A percentile compares a stretch with the other conserved stretches of the same genome.
Evolutionary conservation across 2,113 vertebrate species (phyloP).

Genomic region (Chloropsis hardwickii): DNA sequence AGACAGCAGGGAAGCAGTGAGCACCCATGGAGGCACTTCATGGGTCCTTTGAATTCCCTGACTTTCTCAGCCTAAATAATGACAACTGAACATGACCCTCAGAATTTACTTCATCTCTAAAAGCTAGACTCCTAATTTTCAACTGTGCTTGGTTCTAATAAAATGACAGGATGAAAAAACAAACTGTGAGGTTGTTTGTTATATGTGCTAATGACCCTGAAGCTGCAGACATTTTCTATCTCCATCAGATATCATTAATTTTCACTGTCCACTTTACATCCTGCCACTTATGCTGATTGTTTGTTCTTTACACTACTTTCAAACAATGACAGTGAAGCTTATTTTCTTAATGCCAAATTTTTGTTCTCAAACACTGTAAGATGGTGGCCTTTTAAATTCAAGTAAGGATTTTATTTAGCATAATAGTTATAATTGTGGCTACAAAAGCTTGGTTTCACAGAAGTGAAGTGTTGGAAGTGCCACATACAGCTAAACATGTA

Average conservation of each 20-base stretch:
- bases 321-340: neutral
- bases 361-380: neutral
- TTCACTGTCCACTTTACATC: neutral
- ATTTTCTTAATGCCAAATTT: neutral
- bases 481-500: neutral
- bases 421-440: neutral
- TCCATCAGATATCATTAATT: neutral
- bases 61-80: neutral
- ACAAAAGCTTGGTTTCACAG: neutral
- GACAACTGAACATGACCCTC: neutral
- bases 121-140: neutral
- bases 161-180: neutral
- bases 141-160: neutral
- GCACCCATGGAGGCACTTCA: neutral
- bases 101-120: neutral
- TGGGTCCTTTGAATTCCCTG: neutral
- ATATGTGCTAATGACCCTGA: neutral
- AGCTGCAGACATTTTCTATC: neutral
- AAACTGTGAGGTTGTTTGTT: neutral
- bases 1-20: neutral
- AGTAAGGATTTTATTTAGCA: neutral
- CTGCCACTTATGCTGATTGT: neutral
- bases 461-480: neutral
- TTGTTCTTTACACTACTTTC: neutral
- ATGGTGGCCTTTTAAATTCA: neutral